Evolutionary conservation across 2,113 vertebrate species (phyloP).

Genomic region (Macquaria australasica): DNA sequence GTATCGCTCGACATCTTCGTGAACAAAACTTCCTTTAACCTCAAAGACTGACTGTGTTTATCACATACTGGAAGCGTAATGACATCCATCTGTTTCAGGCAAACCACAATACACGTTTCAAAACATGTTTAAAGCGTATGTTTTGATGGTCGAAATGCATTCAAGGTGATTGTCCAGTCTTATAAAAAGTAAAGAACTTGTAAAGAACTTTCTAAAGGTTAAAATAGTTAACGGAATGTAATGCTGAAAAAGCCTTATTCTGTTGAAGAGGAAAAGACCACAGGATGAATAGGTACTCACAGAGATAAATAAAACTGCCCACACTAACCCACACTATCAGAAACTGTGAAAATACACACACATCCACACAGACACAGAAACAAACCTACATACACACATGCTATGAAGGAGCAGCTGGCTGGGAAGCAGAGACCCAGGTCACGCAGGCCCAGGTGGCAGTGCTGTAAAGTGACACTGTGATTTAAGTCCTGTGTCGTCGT

Average conservation of each 20-base stretch:
- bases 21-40: background rate
- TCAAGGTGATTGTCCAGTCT: background rate
- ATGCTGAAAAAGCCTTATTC: background rate
- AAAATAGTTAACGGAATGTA: background rate
- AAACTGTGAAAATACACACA: background rate
- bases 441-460: constrained; percentile 64
- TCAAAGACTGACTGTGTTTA: background rate
- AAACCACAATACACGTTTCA: no score
- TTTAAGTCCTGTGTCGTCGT: constrained; percentile 74
- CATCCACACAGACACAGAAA: background rate
- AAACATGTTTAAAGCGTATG: no score
- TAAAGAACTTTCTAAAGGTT: background rate
- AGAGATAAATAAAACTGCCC: constrained; percentile 6
- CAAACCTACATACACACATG: background rate
- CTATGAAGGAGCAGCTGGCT: constrained; percentile 40
- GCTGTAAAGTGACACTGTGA: constrained; percentile 79
- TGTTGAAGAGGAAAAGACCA: background rate
- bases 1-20: no score
- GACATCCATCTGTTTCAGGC: background rate
- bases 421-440: constrained; percentile 52
- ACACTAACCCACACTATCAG: background rate
- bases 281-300: background rate
- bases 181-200: background rate
- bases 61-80: background rate
- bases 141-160: background rate